phyloP scores from a whole-genome alignment of 2,797 vertebrate genomes.

The Eidolon dupreanum region DNA sequence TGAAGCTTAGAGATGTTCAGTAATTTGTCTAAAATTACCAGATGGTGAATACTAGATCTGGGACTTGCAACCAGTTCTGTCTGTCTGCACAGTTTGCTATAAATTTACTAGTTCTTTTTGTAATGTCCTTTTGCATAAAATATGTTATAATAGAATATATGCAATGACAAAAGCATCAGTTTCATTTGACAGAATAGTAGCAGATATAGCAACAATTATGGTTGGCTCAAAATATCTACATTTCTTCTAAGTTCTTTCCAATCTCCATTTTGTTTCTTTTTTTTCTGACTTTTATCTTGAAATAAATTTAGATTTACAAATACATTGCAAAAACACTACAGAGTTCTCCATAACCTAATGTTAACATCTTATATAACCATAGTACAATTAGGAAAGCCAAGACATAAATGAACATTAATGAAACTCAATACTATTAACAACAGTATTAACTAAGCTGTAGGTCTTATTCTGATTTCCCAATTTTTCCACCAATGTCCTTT shows the following conservation, averaged over 20 bases:
- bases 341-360: not conserved
- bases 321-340: not conserved
- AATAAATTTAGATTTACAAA: not conserved
- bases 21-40: not conserved
- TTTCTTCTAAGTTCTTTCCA: not conserved
- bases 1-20: not conserved
- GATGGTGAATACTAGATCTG: not conserved
- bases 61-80: not conserved
- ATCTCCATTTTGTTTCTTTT: not conserved
- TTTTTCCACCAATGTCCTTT: not conserved
- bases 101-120: not conserved
- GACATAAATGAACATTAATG: not conserved
- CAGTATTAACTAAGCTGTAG: not conserved
- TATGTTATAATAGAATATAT: not conserved
- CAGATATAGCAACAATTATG: not conserved
- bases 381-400: not conserved
- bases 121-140: not conserved
- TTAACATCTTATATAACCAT: not conserved
- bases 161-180: not conserved
- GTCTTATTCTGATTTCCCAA: not conserved
- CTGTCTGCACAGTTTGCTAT: not conserved
- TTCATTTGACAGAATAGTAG: not conserved
- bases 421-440: not conserved
- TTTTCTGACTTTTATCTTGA: conserved; percentile 20
- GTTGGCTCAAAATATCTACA: not conserved